Evolutionary conservation across 2,113 vertebrate genomes (phyloP), one percentile per base, ranked within the genome.

Genomic region (Myotis davidii): DNA sequence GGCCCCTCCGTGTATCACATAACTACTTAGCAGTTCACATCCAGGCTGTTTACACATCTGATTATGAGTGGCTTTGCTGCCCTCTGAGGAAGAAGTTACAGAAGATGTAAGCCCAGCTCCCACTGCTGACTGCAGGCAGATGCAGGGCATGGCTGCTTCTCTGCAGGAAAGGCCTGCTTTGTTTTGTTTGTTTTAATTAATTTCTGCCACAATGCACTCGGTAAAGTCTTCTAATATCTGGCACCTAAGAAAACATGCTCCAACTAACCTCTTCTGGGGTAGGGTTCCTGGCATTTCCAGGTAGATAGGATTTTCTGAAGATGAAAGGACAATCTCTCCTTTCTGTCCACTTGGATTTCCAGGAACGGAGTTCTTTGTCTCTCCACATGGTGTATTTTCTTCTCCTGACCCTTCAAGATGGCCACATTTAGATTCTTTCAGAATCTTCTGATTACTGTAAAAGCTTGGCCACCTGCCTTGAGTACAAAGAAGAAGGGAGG

Each of bases 331-430:
- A 11, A 8, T 29, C 23, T 85, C 48, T 50, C 54, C 45, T 96
- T 95, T 96, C 94, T 89, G 54, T 87, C 54, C 61, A 12, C 39
- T 50, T 56, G 64, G 37, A 88, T 64, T 64, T 89, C 52, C 50
- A 73, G 48, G 67, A 37, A 54, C 65, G 37, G 27, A 39, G 25
- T 52, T 59, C 12, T 39, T 76, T n/a, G 6, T 86, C 56, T 82
- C 73, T 92, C 61, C 0, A 0, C 6, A 9, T 65, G 81, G 25
- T 84, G 2, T 27, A 11, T 25, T 81, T 79, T 89, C 73, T 82
- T 88, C 42, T 69, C 56, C 21, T 50, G 27, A 52, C 14, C 65
- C 18, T 87, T 72, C 12, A 23, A 85, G n/a, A 20, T 72, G n/a
- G 83, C 84, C 50, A 25, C 29, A 61, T 76, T 69, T 79, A 70